A percentile compares a stretch with the other conserved stretches of the same genome.
phyloP scores from a whole-genome alignment of 2,113 vertebrate genomes.

The Panthera leo region DNA sequence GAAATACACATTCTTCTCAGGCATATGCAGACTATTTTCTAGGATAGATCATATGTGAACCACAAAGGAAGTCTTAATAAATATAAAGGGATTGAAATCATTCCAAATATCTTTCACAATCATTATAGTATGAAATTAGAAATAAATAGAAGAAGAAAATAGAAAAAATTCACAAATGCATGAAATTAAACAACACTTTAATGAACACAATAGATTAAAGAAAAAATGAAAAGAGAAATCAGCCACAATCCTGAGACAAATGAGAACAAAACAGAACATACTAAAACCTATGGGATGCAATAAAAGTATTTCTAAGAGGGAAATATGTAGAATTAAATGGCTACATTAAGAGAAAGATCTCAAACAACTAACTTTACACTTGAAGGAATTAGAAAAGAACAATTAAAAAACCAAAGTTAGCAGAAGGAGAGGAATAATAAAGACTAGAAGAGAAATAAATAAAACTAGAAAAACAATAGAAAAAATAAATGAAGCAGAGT shows the following conservation, averaged over 20 bases:
- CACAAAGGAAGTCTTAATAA: not conserved
- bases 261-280: not conserved
- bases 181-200: not conserved
- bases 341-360: not conserved
- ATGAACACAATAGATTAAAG: not conserved
- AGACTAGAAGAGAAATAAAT: not conserved
- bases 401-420: not conserved
- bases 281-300: not conserved
- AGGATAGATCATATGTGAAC: not conserved
- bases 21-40: not conserved
- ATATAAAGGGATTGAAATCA: not conserved
- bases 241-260: not conserved
- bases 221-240: not conserved
- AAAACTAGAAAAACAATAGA: not conserved
- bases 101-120: not conserved
- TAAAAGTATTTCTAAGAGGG: not conserved
- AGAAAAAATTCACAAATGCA: not conserved
- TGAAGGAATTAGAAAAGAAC: not conserved
- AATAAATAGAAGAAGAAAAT: not conserved
- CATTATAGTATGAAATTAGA: not conserved
- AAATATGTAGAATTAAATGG: not conserved
- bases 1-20: not conserved
- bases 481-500: not conserved
- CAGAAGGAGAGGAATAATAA: not conserved
- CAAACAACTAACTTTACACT: not conserved